Evolutionary conservation across 1,140 invertebrate species (phyloP).

Genomic region (Zaprionus tsacasi): DNA sequence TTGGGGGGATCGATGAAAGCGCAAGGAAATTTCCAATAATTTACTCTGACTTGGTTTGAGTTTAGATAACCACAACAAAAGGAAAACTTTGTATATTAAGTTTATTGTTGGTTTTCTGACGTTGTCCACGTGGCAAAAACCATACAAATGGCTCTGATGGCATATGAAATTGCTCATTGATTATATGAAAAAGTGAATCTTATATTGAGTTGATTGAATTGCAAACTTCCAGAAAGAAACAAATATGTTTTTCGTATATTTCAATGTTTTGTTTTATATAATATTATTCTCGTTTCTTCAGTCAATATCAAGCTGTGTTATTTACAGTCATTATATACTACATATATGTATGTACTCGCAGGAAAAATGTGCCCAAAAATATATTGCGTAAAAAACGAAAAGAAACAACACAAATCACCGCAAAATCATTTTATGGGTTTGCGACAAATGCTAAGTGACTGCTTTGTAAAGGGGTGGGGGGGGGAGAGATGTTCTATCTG

Average conservation of each 20-base stretch:
- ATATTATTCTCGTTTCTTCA: not conserved
- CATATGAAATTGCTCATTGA: not conserved
- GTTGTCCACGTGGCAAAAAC: not conserved
- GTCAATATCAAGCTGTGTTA: not conserved
- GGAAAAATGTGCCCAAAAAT: conserved; percentile 12
- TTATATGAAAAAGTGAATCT: not conserved
- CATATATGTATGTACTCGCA: too few relatives aligned
- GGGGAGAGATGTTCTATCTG: not conserved
- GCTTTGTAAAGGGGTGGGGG: not conserved
- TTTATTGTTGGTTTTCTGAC: conserved; percentile 17
- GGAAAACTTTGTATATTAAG: conserved; percentile 1
- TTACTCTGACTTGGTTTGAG: conserved; percentile 15
- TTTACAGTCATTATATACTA: not conserved
- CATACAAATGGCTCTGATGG: not conserved
- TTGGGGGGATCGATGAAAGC: conserved; percentile 6
- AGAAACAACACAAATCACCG: conserved; percentile 33
- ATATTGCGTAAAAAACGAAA: conserved; percentile 7
- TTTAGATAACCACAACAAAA: conserved; percentile 8
- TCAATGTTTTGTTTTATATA: not conserved
- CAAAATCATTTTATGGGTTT: conserved; percentile 43
- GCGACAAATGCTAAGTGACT: conserved; percentile 33
- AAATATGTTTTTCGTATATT: too few relatives aligned
- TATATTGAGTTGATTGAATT: not conserved
- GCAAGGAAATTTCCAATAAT: conserved; percentile 22
- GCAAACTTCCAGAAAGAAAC: too few relatives aligned